Evolutionary conservation across 1,140 invertebrate species (phyloP).

Genomic region (Andrena cerasifolii): DNA sequence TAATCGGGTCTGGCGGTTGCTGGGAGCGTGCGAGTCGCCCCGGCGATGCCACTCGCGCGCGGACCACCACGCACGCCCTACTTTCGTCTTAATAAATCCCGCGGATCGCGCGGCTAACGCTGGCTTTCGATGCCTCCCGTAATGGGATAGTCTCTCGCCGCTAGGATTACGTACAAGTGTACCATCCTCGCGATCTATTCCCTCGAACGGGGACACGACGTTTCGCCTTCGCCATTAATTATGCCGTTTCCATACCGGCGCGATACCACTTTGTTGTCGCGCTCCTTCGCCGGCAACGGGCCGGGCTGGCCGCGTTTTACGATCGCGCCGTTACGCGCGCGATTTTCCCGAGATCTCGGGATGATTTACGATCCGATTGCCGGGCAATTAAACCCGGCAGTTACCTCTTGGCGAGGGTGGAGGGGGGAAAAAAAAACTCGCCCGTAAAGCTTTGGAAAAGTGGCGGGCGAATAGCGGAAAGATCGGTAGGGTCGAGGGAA

Average conservation of each 20-base stretch:
- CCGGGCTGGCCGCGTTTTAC: background rate
- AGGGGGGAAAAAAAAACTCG: background rate
- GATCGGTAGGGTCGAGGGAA: background rate
- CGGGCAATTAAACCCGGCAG: background rate
- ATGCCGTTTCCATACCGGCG: conserved; percentile 3
- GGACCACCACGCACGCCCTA: conserved; percentile 31
- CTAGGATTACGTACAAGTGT: conserved; percentile 22
- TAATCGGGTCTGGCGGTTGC: conserved; percentile 34
- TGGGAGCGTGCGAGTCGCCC: background rate
- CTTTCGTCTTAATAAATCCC: conserved; percentile 50
- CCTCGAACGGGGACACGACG: conserved; percentile 20
- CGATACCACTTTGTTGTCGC: conserved; percentile 12
- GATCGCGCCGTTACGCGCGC: background rate
- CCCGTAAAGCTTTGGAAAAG: background rate
- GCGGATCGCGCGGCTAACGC: conserved; percentile 2
- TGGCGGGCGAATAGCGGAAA: background rate
- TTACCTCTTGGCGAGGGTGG: too few species aligned
- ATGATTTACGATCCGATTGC: conserved; percentile 28
- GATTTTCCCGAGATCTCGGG: background rate
- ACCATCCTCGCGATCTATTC: conserved; percentile 20
- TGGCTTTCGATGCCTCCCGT: conserved; percentile 18
- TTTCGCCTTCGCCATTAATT: conserved; percentile 24
- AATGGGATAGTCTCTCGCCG: conserved; percentile 16
- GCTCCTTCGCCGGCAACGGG: background rate
- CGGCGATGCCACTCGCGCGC: too few species aligned